Evolutionary conservation across 2,113 vertebrate species (phyloP).

Genomic region (Oncorhynchus masou): DNA sequence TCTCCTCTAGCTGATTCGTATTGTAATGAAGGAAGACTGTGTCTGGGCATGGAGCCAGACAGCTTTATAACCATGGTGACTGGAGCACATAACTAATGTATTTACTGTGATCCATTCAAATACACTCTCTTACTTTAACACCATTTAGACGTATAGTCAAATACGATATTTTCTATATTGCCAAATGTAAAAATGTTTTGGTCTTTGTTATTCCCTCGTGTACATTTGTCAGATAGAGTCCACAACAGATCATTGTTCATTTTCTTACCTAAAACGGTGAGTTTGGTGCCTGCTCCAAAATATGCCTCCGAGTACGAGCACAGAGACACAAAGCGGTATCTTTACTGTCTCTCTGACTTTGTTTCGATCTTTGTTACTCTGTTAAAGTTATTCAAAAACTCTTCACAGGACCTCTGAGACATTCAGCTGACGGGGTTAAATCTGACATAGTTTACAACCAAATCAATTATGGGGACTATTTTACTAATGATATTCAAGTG

Average conservation of each 20-base stretch:
- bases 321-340: slow-evolving; percentile 38
- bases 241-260: neutral
- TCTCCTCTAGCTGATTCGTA: too few relatives aligned
- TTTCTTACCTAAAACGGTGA: slow-evolving; percentile 62
- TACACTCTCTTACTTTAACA: neutral
- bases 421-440: neutral
- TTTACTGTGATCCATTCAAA: neutral
- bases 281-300: slow-evolving; percentile 69
- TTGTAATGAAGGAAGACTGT: too few relatives aligned
- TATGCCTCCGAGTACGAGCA: slow-evolving; percentile 48
- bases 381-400: neutral
- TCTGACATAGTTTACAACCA: neutral
- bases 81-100: too few relatives aligned
- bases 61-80: too few relatives aligned
- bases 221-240: neutral
- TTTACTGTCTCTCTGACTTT: neutral
- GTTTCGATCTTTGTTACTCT: neutral
- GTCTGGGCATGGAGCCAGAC: slow-evolving; percentile 26
- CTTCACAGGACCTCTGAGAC: neutral
- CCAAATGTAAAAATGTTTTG: neutral
- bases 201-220: neutral
- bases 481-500: neutral
- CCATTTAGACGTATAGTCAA: neutral
- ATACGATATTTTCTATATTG: neutral
- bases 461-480: neutral